phyloP scores from a whole-genome alignment of 2,888 invertebrate genomes.

The Platypus cylindrus region DNA sequence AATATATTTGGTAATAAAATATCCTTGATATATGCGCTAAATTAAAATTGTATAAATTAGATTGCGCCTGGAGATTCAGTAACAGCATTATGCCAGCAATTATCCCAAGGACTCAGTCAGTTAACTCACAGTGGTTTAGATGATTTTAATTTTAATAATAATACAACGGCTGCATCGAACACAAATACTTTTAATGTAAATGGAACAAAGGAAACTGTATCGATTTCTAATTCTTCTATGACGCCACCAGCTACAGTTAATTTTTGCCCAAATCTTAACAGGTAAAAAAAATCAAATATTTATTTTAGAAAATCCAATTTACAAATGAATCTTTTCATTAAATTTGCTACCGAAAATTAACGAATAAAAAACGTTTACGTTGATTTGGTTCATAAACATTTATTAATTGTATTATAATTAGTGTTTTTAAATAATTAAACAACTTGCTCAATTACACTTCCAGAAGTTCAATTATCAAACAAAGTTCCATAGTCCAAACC shows the following conservation, averaged over 20 bases:
- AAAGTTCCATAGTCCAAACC: slow-evolving; percentile 11
- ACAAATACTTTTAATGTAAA: no score
- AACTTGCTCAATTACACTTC: no score
- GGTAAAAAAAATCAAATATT: no score
- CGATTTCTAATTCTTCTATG: slow-evolving; percentile 18
- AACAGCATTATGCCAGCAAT: slow-evolving; percentile 63
- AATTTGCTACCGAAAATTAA: slow-evolving; percentile 1
- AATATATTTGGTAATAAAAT: background rate
- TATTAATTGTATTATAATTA: no score
- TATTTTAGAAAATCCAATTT: background rate
- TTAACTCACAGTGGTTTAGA: slow-evolving; percentile 47
- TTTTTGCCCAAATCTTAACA: slow-evolving; percentile 12
- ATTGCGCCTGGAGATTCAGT: slow-evolving; percentile 52
- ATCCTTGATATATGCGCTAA: background rate
- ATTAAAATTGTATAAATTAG: slow-evolving; percentile 6
- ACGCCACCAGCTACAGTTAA: slow-evolving; percentile 23
- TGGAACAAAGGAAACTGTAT: no score
- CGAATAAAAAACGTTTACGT: no score
- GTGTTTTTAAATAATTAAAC: no score
- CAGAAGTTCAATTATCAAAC: slow-evolving; percentile 10
- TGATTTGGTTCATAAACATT: no score
- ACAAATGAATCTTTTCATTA: background rate
- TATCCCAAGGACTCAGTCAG: slow-evolving; percentile 53
- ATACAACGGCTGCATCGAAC: slow-evolving; percentile 43
- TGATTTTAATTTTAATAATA: slow-evolving; percentile 45